Conservation (phyloP, 2,113 vertebrate species). For the Sisor rabdophorus region DNA sequence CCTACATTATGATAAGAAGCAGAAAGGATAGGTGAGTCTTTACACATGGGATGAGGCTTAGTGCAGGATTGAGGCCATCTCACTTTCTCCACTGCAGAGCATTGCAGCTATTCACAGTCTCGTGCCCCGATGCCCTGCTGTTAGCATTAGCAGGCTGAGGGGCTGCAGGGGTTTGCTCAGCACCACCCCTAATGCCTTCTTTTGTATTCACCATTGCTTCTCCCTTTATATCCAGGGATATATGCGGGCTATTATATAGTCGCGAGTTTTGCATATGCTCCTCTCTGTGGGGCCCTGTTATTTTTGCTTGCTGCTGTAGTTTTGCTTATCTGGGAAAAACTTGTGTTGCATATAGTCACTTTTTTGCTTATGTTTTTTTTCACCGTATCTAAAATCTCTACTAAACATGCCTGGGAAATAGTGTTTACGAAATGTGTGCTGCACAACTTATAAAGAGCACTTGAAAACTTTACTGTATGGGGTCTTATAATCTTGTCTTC, state of each 20-base stretch:
- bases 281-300: slow-evolving; percentile 40
- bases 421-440: not conserved
- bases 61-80: slow-evolving; percentile 50
- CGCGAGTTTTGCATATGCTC: slow-evolving; percentile 45
- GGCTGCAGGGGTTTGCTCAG: slow-evolving; percentile 42
- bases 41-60: slow-evolving; percentile 65
- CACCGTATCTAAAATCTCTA: not conserved
- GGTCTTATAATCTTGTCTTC: slow-evolving; percentile 1
- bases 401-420: not conserved
- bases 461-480: not conserved
- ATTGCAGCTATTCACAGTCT: slow-evolving; percentile 36
- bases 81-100: slow-evolving; percentile 37
- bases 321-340: slow-evolving; percentile 25
- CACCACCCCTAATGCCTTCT: slow-evolving; percentile 31
- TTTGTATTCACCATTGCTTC: slow-evolving; percentile 51
- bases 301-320: slow-evolving; percentile 43
- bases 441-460: not conserved
- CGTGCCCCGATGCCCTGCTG: slow-evolving; percentile 30
- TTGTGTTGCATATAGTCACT: slow-evolving; percentile 9
- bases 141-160: slow-evolving; percentile 36
- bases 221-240: slow-evolving; percentile 46
- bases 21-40: slow-evolving; percentile 67
- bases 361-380: not conserved
- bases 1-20: slow-evolving; percentile 77
- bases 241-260: slow-evolving; percentile 46